These are phyloP conservation scores for Argynnis bischoffii DNA, from an alignment of 2,888 invertebrate genomes.

Conservation along the genomic window DNA sequence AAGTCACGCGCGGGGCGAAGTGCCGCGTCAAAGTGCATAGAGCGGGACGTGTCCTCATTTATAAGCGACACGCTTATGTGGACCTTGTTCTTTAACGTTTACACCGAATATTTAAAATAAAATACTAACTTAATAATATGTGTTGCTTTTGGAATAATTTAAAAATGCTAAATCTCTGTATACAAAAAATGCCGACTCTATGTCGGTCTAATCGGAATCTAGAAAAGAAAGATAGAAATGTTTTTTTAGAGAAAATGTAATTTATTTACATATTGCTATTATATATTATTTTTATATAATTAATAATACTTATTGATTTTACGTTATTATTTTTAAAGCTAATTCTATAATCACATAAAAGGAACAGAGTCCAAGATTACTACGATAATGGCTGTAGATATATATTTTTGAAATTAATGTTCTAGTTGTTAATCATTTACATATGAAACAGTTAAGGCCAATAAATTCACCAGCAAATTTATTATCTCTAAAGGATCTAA, in stretches of 20 bases:
- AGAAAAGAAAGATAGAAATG: not conserved
- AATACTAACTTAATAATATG: not conserved
- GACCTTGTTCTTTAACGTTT: conserved; percentile 9
- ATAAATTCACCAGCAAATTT: not conserved
- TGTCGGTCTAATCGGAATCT: too few species aligned
- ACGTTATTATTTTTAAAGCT: too few species aligned
- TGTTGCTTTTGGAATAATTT: not conserved
- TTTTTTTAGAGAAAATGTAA: too few species aligned
- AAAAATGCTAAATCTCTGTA: not conserved
- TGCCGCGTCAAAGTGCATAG: conserved; percentile 38
- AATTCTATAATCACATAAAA: too few species aligned
- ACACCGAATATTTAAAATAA: conserved; percentile 2
- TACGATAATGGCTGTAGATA: too few species aligned
- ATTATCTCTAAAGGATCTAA: conserved; percentile 14
- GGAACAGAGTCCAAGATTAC: too few species aligned
- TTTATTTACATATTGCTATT: too few species aligned
- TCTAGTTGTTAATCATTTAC: too few species aligned
- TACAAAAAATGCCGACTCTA: not conserved
- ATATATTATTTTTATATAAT: too few species aligned
- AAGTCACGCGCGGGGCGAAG: conserved; percentile 35
- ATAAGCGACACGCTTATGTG: conserved; percentile 20
- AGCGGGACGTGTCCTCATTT: conserved; percentile 36
- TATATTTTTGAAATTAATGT: too few species aligned
- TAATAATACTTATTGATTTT: too few species aligned
- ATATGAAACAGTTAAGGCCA: too few species aligned